phyloP scores from a whole-genome alignment of 1,140 invertebrate species.

The Meteorus sp. region DNA sequence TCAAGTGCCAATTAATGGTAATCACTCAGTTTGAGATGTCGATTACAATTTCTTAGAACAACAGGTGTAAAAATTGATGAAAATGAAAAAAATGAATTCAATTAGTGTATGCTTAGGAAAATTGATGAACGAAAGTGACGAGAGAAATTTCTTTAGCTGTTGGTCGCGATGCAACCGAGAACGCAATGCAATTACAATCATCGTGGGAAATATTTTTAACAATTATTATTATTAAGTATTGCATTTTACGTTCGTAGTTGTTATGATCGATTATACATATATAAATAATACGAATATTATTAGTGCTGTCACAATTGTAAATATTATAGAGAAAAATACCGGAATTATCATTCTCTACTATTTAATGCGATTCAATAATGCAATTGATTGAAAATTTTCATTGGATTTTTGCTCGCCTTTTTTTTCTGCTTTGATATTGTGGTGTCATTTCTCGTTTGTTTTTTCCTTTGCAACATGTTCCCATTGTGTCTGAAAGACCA shows the following conservation, averaged over 20 bases:
- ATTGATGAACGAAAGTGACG: neutral
- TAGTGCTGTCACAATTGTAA: neutral
- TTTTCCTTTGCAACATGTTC: too few relatives aligned
- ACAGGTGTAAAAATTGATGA: neutral
- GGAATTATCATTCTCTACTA: conserved; percentile 6
- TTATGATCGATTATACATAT: conserved; percentile 8
- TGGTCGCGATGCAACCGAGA: conserved; percentile 31
- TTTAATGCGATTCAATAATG: neutral
- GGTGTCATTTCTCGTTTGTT: too few relatives aligned
- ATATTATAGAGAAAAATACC: too few relatives aligned
- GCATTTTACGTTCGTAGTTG: too few relatives aligned
- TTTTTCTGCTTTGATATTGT: too few relatives aligned
- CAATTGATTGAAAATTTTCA: neutral
- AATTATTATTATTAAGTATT: conserved; percentile 20
- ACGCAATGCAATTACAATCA: conserved; percentile 30
- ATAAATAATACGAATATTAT: conserved; percentile 4
- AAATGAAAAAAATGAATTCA: conserved; percentile 3
- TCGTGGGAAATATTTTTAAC: conserved; percentile 13
- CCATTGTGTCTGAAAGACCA: too few relatives aligned
- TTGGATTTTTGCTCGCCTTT: too few relatives aligned
- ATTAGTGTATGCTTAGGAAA: too few relatives aligned
- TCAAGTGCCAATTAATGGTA: conserved; percentile 20
- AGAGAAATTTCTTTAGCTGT: conserved; percentile 8
- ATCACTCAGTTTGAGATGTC: too few relatives aligned
- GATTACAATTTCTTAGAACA: too few relatives aligned